Base-by-base conservation (phyloP, 2,797 vertebrate species). In the Anguilla obscura region DNA sequence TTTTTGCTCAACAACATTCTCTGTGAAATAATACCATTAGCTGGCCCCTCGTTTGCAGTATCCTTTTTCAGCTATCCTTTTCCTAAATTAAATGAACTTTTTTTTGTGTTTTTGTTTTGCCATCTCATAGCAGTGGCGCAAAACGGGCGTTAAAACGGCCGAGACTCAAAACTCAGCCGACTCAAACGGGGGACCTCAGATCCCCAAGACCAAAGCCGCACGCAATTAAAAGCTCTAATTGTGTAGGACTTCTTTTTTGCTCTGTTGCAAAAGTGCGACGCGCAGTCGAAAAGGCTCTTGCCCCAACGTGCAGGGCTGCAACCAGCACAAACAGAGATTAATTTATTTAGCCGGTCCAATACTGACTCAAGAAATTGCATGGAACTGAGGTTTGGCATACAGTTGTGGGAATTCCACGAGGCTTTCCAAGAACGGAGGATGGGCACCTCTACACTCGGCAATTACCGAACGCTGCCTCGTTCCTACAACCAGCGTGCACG, bases 301-400 rank as follows among this genome's bases (percentile, higher is more conserved):
- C 16, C 50, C 48, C 66, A 71, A 36, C 66, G 54, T 58, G 50
- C 90, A 66, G 89, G 87, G 90, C 91, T 90, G 91, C 91, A 12
- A 16, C 24, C 56, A 30, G 87, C 90, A 90, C 86, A 87, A 83
- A 90, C 71, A 91, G 89, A 90, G 87, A 69, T 82, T 87, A 89
- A 82, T 82, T 82, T 76, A 88, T 89, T 89, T 92, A 89, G 89
- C 92, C 94, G 92, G 90, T 93, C 94, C 93, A 92, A 91, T 90
- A 92, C 91, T 87, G 91, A 92, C 92, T 92, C 91, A 92, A 82
- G 40, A 90, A 91, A 91, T 92, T 91, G 93, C 94, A 93, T 93
- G 93, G 90, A 93, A 93, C 90, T 92, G 84, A 91, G 94, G 90
- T 94, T 95, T 94, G 93, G 93, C 93, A 91, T 90, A 87, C 85